phyloP scores from a whole-genome alignment of 2,888 invertebrate species.

The Sthenelais limicola region DNA sequence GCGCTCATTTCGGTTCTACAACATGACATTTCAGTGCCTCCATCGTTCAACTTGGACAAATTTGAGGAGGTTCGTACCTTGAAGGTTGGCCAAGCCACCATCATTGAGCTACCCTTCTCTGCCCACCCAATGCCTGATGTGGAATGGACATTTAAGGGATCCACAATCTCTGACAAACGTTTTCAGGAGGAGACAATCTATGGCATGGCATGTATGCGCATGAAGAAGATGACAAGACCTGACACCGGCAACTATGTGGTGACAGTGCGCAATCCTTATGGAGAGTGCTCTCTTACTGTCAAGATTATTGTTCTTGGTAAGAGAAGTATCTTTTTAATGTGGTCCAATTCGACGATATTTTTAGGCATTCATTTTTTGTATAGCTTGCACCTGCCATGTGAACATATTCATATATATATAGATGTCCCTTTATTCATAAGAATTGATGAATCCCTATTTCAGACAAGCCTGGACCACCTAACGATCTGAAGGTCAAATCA shows the following conservation, averaged over 20 bases:
- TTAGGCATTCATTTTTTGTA: not conserved
- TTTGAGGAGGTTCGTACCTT: constrained; percentile 47
- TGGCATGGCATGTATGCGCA: constrained; percentile 53
- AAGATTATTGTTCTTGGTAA: constrained; percentile 74
- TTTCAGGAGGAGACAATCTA: constrained; percentile 52
- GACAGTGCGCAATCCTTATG: constrained; percentile 54
- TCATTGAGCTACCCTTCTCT: constrained; percentile 53
- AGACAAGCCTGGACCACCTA: constrained; percentile 57
- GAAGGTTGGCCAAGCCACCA: constrained; percentile 52
- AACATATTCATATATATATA: not conserved
- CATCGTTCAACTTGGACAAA: constrained; percentile 49
- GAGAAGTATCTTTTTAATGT: constrained; percentile 50
- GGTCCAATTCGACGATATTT: not conserved
- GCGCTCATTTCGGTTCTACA: not conserved
- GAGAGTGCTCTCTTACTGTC: constrained; percentile 51
- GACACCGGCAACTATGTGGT: constrained; percentile 56
- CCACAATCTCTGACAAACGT: constrained; percentile 36
- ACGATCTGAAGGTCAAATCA: constrained; percentile 50
- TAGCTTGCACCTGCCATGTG: too few relatives aligned
- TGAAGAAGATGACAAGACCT: constrained; percentile 50
- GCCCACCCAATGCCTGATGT: constrained; percentile 55
- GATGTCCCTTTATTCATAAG: not conserved
- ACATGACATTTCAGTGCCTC: constrained; percentile 49
- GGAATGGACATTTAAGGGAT: constrained; percentile 54
- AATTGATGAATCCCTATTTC: not conserved